Evolutionary conservation across 30 jellyfish, hydroid and myxozoan genomes (phyloP), one percentile per base, ranked within the genome.

Genomic region (Aurelia aurita): DNA sequence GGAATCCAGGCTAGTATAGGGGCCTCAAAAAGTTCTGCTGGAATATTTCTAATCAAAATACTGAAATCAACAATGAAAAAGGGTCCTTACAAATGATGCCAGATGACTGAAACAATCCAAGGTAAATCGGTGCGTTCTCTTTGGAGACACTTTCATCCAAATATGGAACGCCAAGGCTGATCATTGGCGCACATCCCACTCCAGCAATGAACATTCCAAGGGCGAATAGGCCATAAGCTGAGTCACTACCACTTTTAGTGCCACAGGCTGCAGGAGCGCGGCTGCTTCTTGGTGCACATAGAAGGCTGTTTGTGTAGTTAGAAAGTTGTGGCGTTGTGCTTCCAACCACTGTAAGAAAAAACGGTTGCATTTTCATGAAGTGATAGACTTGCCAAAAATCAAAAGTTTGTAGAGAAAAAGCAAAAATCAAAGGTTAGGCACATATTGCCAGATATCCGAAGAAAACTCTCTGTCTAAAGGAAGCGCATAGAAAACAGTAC

Each of bases 111-210:
- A 74, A 75, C 26, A 86, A n/a, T n/a, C 96, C 96, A 54, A 92
- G 46, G 65, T 86, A 92, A 15, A 81, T 62, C 31, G 98, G 97
- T 7, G 96, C 75, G 6, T 60, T 80, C 28, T 59, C 39, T 29
- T 69, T 78, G 9, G 93, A 78, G 44, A 86, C 97, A 75, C 82
- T 92, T 63, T 92, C 97, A 54, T 92, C 98, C 54, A 92, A 9
- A 62, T 27, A 86, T 20, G 98, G 90, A 9, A 91, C 60, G 8
- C 98, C 98, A 23, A 92, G 81, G 14, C 96, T 74, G 28, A 73
- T 20, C 82, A 92, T 69, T 11, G 98, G 98, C 26, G 98, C 49
- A 55, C 90, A 75, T 6, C 96, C 96, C 3, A 87, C 90, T 10
- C 96, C 96, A 16, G 90, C 88, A 3, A 87, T 47, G 19, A 87